A percentile compares a stretch with the other conserved stretches of the same genome.
These are phyloP conservation scores for Scaptomyza hsui DNA, from an alignment of 1,140 invertebrate genomes.

Conservation along the genomic window DNA sequence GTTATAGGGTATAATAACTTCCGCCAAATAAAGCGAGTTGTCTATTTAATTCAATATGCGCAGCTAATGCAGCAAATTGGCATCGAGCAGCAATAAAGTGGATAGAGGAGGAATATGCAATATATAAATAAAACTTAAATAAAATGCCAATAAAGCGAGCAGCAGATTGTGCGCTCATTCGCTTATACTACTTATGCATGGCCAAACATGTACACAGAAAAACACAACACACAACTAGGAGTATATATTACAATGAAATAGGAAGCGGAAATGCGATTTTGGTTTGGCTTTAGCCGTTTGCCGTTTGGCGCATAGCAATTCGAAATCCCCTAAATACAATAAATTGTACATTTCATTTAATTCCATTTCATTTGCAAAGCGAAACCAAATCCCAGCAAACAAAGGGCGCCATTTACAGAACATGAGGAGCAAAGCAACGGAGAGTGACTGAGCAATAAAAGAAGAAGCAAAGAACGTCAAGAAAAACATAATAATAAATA, in stretches of 20 bases:
- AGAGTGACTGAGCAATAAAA: conserved; percentile 43
- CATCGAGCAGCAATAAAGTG: conserved; percentile 23
- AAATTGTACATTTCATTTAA: conserved; percentile 81
- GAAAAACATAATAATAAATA: conserved; percentile 68
- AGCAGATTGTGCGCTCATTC: conserved; percentile 20
- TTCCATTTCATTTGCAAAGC: conserved; percentile 81
- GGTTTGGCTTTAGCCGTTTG: conserved; percentile 26
- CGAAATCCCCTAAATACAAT: conserved; percentile 80
- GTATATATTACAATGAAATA: conserved; percentile 74
- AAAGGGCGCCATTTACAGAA: conserved; percentile 51
- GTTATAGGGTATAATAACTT: conserved; percentile 15
- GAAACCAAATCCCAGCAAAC: conserved; percentile 66
- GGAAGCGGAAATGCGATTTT: conserved; percentile 75
- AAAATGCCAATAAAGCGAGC: conserved; percentile 68
- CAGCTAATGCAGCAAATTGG: conserved; percentile 54
- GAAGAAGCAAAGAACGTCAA: conserved; percentile 40
- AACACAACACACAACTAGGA: conserved; percentile 19
- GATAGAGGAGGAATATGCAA: conserved; percentile 21
- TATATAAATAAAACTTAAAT: conserved; percentile 65
- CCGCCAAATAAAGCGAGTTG: conserved; percentile 54
- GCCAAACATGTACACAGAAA: background rate
- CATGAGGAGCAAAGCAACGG: background rate
- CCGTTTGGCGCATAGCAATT: conserved; percentile 48
- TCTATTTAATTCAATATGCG: conserved; percentile 65
- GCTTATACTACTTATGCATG: conserved; percentile 16